Base-by-base conservation (phyloP, 2,888 invertebrate species). In the Apamea crenata region DNA sequence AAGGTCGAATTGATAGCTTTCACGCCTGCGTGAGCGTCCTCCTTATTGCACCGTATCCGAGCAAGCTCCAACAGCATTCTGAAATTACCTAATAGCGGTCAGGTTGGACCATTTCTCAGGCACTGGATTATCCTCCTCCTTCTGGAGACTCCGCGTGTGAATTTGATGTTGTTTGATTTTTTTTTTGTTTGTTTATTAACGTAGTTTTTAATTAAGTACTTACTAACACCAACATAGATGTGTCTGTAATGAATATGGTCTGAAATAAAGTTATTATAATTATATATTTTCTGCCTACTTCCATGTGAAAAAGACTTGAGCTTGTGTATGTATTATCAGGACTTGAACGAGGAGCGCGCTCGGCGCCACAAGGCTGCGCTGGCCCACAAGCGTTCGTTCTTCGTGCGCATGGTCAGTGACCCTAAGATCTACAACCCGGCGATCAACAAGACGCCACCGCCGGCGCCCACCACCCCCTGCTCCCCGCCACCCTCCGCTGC, bases 401-500 rank as follows among this genome's bases (percentile, higher is more conserved):
- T 99, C 96, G 99, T 99, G 79, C 98, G 99, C 73, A 99, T 99
- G 99, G 99, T 99, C 85, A 99, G 99, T 94, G 99, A 99, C 97
- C 99, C 99, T 4, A 99, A 99, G 96, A 98, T 99, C 91, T 99
- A 99, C 97, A 99, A 99, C 96, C 99, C 99, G 56, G 98, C 98
- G 82, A 99, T 99, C 92, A 98, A 98, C 93, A 98, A 98, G 95
- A 97, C 98, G 0, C 97, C 98, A 72, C 97, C 98, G 72, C 97
- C 98, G 5, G 95, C 96, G 50, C 96, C 97, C 78, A 95, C 97
- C 44, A 97, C 97, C 68, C 97, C 97, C 1, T 95, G 95, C 68
- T 97, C 97, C 25, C 97, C 97, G 18, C 95, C 95, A 4, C 93
- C 94, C 29, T 36, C 72, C 92, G 95, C 95, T 44, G 91, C 86